Percentiles rank a stretch among this genome's conserved stretches.
Evolutionary conservation across 92 coral and sea anemone species (phyloP).

Genomic region (Heteractis magnifica): DNA sequence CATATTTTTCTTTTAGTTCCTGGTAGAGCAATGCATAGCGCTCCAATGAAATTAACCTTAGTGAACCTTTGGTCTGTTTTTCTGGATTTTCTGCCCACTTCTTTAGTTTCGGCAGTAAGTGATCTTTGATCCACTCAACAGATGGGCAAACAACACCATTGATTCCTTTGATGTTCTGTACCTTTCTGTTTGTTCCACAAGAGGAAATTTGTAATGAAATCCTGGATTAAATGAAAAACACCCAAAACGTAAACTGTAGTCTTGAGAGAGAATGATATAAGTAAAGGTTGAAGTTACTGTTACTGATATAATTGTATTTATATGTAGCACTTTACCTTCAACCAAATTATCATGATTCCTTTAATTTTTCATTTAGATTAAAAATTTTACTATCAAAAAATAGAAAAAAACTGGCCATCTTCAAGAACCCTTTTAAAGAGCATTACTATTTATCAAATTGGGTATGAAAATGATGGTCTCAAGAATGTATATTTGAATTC

Average conservation of each 20-base stretch:
- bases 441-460: too few relatives aligned
- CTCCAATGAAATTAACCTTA: conserved; percentile 80
- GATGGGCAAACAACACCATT: conserved; percentile 89
- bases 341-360: too few relatives aligned
- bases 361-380: neutral
- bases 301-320: too few relatives aligned
- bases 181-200: neutral
- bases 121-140: conserved; percentile 77
- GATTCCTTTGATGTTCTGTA: conserved; percentile 18
- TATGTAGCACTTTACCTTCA: too few relatives aligned
- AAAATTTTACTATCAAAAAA: neutral
- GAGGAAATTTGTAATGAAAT: conserved; percentile 35
- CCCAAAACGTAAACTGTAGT: too few relatives aligned
- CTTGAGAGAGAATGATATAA: too few relatives aligned
- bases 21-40: conserved; percentile 78
- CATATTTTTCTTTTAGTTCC: conserved; percentile 74
- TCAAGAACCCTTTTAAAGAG: too few relatives aligned
- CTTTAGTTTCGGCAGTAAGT: conserved; percentile 80
- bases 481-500: neutral
- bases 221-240: conserved; percentile 13
- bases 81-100: conserved; percentile 82
- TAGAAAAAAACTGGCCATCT: neutral
- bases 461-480: too few relatives aligned
- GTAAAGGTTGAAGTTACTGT: too few relatives aligned
- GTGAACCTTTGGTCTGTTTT: conserved; percentile 54